These are phyloP conservation scores for Bubalus kerabau DNA, from an alignment of 2,113 vertebrate genomes.

Conservation along the genomic window DNA sequence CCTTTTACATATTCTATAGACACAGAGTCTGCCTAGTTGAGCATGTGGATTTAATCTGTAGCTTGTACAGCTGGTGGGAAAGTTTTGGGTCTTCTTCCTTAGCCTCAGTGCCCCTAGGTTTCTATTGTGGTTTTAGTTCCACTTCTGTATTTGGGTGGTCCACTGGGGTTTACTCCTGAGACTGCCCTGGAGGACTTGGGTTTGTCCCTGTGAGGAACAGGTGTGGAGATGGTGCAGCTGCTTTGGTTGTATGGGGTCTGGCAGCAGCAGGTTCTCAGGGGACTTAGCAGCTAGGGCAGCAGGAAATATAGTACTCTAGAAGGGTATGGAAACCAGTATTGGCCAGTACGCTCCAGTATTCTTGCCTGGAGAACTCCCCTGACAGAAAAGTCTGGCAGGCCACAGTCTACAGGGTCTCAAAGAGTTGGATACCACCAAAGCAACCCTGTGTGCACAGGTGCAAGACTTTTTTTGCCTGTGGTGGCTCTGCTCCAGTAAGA, in stretches of 20 bases:
- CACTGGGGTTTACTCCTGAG: neutral
- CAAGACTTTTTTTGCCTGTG: neutral
- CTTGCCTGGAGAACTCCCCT: neutral
- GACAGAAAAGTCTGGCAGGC: neutral
- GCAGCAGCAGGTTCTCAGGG: neutral
- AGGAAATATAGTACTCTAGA: neutral
- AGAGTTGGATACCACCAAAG: neutral
- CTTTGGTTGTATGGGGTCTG: neutral
- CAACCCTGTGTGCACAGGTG: neutral
- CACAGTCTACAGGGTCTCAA: neutral
- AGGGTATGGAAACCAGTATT: neutral
- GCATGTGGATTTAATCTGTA: neutral
- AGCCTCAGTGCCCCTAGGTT: neutral
- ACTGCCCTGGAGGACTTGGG: neutral
- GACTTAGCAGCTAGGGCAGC: neutral
- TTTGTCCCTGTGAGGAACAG: neutral
- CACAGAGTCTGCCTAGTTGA: neutral
- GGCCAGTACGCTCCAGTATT: neutral
- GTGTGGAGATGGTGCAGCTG: neutral
- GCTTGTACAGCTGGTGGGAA: neutral
- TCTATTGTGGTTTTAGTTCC: neutral
- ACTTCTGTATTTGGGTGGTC: neutral
- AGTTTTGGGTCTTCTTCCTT: neutral
- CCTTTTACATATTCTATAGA: neutral
- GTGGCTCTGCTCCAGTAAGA: neutral